Percentiles rank a stretch among this genome's conserved stretches.
These are phyloP conservation scores for Paratilapia polleni DNA, from an alignment of 2,113 vertebrate genomes.

Conservation along the genomic window DNA sequence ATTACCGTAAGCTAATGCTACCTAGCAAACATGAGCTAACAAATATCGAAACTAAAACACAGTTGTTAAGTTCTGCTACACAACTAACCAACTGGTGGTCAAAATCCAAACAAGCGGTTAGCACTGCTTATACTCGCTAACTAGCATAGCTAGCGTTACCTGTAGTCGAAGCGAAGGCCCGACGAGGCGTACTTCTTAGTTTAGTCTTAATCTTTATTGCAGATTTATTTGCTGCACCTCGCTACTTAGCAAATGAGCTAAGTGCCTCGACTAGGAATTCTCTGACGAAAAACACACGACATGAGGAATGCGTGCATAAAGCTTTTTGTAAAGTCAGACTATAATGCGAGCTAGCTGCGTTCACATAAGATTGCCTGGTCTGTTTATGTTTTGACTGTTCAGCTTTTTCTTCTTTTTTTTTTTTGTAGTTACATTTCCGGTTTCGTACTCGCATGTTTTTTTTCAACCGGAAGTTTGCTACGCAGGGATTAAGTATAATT, in stretches of 20 bases:
- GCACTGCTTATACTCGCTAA: conserved; percentile 32
- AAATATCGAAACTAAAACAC: conserved; percentile 1
- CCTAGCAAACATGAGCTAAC: background rate
- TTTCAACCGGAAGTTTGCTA: conserved; percentile 52
- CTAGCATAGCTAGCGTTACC: conserved; percentile 68
- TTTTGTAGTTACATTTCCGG: conserved; percentile 69
- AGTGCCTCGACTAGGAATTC: conserved; percentile 30
- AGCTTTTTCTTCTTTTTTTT: conserved; percentile 58
- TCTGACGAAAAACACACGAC: conserved; percentile 41
- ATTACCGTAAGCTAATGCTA: background rate
- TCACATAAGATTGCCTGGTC: conserved; percentile 55
- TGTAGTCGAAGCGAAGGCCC: conserved; percentile 79
- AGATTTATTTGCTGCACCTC: conserved; percentile 59
- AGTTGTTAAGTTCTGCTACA: background rate
- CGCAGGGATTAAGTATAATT: background rate
- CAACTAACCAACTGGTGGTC: conserved; percentile 9
- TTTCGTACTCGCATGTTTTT: conserved; percentile 34
- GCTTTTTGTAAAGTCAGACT: conserved; percentile 8
- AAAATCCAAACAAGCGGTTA: background rate
- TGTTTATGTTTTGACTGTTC: conserved; percentile 83
- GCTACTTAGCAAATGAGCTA: conserved; percentile 35
- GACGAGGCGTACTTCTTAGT: conserved; percentile 69
- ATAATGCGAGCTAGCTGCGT: conserved; percentile 37
- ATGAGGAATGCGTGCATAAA: conserved; percentile 48
- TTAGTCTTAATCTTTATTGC: conserved; percentile 74